Percentiles rank a stretch among this genome's conserved stretches.
These are phyloP conservation scores for Grantiella picta DNA, from an alignment of 2,113 vertebrate species.

Conservation along the genomic window DNA sequence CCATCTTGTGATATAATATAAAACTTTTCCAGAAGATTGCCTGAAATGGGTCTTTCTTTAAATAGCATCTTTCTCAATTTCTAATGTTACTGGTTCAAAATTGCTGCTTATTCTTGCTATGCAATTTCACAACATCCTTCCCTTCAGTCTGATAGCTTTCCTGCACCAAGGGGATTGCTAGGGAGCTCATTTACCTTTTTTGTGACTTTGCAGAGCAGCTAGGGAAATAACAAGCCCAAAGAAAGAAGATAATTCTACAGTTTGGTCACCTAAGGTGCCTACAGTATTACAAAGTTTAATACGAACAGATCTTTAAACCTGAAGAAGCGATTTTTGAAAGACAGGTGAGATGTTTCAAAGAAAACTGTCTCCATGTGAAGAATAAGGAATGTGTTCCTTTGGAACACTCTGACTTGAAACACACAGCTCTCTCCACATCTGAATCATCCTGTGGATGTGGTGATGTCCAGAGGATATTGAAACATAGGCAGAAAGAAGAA, in stretches of 20 bases:
- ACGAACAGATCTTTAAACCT: neutral
- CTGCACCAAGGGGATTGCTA: neutral
- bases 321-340: slow-evolving; percentile 11
- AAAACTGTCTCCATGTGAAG: neutral
- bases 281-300: neutral
- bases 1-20: neutral
- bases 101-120: neutral
- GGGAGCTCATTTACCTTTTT: neutral
- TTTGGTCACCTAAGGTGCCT: neutral
- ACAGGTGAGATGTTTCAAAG: neutral
- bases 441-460: neutral
- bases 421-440: neutral
- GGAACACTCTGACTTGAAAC: neutral
- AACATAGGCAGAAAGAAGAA: neutral
- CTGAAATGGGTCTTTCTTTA: neutral
- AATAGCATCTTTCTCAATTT: neutral
- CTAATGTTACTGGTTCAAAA: neutral
- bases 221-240: neutral
- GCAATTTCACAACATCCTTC: neutral
- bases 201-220: neutral
- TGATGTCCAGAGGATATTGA: neutral
- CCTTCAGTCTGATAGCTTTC: neutral
- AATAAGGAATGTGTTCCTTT: neutral
- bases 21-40: neutral
- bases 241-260: neutral